Evolutionary conservation across 2,113 vertebrate species (phyloP), one percentile per base, ranked within the genome.

Genomic region (Halichoeres trimaculatus): DNA sequence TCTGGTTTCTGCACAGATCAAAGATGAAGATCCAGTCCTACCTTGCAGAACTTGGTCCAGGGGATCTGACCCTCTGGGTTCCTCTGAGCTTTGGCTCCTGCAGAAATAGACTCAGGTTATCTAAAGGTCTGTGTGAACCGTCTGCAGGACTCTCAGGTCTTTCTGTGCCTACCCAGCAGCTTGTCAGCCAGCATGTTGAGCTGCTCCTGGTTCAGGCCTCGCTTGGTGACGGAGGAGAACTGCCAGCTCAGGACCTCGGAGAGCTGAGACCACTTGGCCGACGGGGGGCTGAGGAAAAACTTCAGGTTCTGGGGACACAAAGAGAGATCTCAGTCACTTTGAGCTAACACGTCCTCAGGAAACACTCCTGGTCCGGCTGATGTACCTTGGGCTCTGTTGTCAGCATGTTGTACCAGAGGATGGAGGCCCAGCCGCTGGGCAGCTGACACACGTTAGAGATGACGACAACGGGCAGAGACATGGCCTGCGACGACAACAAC

Each of bases 321-420:
- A 16, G 2, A 43, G 2, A 43, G 41, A 16, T n/a, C n/a, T n/a
- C n/a, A n/a, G n/a, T n/a, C n/a, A n/a, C n/a, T n/a, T n/a, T n/a
- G n/a, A n/a, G n/a, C n/a, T n/a, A n/a, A n/a, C n/a, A n/a, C n/a
- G n/a, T n/a, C n/a, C n/a, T n/a, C n/a, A n/a, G n/a, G n/a, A n/a
- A n/a, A n/a, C n/a, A n/a, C n/a, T n/a, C n/a, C n/a, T n/a, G n/a
- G n/a, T n/a, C n/a, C n/a, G n/a, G n/a, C n/a, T n/a, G n/a, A n/a
- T n/a, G n/a, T 45, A 97, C 98, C 95, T 96, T 97, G 56, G 96
- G 94, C 45, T 99, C 98, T 0, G 90, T 92, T 74, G 93, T 95
- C 53, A 99, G 92, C 96, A 98, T 99, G 93, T 99, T 99, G 95
- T 99, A 99, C 97, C 98, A 99, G 26, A 99, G 88, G 87, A 99